A percentile compares a stretch with the other conserved stretches of the same genome.
Evolutionary conservation across 2,113 vertebrate genomes (phyloP).

Genomic region (Dasyurus viverrinus): DNA sequence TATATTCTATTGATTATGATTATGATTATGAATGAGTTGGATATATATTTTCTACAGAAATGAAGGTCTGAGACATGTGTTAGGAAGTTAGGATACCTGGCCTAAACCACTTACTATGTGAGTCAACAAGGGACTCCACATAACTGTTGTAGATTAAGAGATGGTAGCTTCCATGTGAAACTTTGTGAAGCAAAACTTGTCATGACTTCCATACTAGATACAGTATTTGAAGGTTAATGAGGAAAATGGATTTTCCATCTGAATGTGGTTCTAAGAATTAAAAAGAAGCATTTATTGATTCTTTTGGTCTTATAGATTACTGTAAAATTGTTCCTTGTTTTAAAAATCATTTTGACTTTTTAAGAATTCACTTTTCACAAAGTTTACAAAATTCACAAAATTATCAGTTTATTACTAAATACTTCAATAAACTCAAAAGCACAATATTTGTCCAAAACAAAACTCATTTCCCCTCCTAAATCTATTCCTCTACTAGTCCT

Average conservation of each 20-base stretch:
- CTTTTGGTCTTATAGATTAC: neutral
- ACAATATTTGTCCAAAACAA: neutral
- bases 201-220: neutral
- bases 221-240: neutral
- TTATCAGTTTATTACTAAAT: neutral
- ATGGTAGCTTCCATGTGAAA: neutral
- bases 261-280: neutral
- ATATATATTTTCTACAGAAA: neutral
- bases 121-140: neutral
- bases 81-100: neutral
- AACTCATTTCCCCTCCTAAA: neutral
- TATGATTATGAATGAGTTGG: neutral
- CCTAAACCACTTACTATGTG: neutral
- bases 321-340: neutral
- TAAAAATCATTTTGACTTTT: neutral
- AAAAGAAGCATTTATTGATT: neutral
- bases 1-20: neutral
- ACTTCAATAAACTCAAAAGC: neutral
- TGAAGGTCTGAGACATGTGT: neutral
- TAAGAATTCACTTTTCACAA: no score
- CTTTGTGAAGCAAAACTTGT: neutral
- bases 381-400: no score
- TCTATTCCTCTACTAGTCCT: neutral
- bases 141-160: neutral
- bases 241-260: neutral